These are phyloP conservation scores for Coenobita brevimanus DNA, from an alignment of 1,140 invertebrate genomes.

Conservation along the genomic window DNA sequence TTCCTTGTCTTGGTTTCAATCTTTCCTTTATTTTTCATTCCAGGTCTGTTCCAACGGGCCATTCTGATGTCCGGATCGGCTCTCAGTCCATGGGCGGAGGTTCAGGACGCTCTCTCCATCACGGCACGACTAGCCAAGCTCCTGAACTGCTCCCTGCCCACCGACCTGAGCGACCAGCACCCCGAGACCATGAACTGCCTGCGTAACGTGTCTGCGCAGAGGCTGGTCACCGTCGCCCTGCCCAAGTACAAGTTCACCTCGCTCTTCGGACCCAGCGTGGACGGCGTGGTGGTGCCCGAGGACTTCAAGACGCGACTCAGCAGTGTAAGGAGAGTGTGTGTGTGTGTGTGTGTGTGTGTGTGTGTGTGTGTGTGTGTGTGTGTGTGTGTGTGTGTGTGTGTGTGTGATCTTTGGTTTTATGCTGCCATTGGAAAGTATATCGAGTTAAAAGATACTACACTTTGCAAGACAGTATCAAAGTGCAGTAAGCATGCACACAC, in stretches of 20 bases:
- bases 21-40: constrained; percentile 68
- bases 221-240: constrained; percentile 48
- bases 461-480: too few relatives aligned
- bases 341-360: too few relatives aligned
- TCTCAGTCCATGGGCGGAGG: constrained; percentile 79
- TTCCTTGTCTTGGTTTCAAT: not conserved
- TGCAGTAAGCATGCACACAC: too few relatives aligned
- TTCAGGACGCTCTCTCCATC: constrained; percentile 67
- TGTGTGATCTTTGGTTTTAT: too few relatives aligned
- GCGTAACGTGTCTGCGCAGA: constrained; percentile 56
- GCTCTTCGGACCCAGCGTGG: constrained; percentile 88
- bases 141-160: constrained; percentile 68
- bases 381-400: too few relatives aligned
- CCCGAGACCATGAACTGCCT: constrained; percentile 68
- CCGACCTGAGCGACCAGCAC: constrained; percentile 62
- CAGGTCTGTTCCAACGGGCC: constrained; percentile 79
- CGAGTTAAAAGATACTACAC: too few relatives aligned
- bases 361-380: too few relatives aligned
- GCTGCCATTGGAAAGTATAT: too few relatives aligned
- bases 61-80: constrained; percentile 82
- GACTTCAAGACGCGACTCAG: constrained; percentile 71
- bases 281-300: constrained; percentile 89
- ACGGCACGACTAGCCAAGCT: constrained; percentile 65
- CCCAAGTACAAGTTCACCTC: constrained; percentile 66
- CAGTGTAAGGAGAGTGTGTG: constrained; percentile 42